Evolutionary conservation across 1,140 invertebrate species (phyloP), one percentile per base, ranked within the genome.

Genomic region (Lordiphosa clarofinis): DNA sequence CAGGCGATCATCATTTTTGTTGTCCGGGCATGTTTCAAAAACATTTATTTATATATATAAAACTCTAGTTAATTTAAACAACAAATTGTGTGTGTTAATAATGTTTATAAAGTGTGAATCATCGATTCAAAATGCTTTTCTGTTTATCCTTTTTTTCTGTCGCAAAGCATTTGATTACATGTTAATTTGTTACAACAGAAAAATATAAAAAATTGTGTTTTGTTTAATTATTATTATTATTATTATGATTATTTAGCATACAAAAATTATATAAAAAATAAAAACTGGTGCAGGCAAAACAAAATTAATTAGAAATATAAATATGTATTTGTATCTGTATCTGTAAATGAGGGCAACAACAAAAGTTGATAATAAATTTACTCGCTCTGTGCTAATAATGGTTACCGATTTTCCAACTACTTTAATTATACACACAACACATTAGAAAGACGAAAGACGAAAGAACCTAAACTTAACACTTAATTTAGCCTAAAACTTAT

Each of bases 211-310:
- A 49, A 39, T 38, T 37, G 33, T 52, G 13, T 69, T 61, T 69
- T 44, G 48, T 69, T 70, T 52, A 69, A 61, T 46, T 15, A 61
- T 35, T 60, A 48, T 43, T 42, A 44, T 19, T 19, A 19, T 19
- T 19, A 19, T 60, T 57, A 53, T 59, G 59, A 69, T 68, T 65
- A 55, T 67, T 59, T 69, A 60, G 42, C 43, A 59, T 59, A 54
- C 37, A 47, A 52, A 47, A 52, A 31, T 50, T 69, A 44, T 62
- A 24, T 4, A 24, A 24, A 24, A 24, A 75, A 37, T 21, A 68
- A 50, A 56, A 72, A 81, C 75, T 81, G 75, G 75, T 81, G 75
- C 75, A 81, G 75, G 76, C 76, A 82, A 81, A 72, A 63, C 48
- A 55, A 63, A 31, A 56, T 46, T 57, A 62, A 55, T 31, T 54